Percentiles rank a stretch among this genome's conserved stretches.
Evolutionary conservation across 2,797 vertebrate genomes (phyloP).

Genomic region (Allobates femoralis): DNA sequence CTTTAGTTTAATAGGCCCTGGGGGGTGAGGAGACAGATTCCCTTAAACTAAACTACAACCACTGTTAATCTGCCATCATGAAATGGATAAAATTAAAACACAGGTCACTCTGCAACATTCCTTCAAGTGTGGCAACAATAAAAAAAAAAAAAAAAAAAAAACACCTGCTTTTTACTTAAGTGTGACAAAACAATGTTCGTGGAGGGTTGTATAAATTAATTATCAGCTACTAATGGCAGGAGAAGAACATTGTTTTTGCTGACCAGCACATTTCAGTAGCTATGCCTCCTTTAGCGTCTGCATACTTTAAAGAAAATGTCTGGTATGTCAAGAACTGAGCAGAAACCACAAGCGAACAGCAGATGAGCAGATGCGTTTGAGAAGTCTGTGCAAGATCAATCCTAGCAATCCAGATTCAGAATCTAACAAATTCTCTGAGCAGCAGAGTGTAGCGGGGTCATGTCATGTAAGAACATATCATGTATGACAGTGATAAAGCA

Average conservation of each 20-base stretch:
- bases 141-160: too few species aligned
- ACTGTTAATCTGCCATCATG: too few species aligned
- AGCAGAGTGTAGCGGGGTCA: neutral
- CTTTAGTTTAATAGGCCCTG: too few species aligned
- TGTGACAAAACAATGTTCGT: neutral
- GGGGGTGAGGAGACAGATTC: too few species aligned
- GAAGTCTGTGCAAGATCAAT: slow-evolving; percentile 4
- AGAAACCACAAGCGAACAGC: slow-evolving; percentile 48
- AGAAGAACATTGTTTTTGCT: neutral
- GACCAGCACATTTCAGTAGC: slow-evolving; percentile 14
- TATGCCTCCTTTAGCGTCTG: slow-evolving; percentile 3
- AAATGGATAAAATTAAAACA: too few species aligned
- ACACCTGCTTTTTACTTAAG: neutral
- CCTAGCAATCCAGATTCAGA: neutral
- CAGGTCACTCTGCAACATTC: too few species aligned
- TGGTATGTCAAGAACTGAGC: slow-evolving; percentile 45
- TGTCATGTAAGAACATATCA: neutral
- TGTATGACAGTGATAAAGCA: neutral
- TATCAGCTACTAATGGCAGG: neutral
- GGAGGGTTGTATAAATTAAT: neutral
- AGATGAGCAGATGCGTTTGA: slow-evolving; percentile 33
- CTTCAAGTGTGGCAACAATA: too few species aligned
- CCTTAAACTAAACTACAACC: too few species aligned
- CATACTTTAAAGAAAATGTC: slow-evolving; percentile 35
- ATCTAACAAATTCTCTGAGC: neutral